These are phyloP conservation scores for Oncopodura yosiiana DNA, from an alignment of 1,140 invertebrate genomes.

Conservation along the genomic window DNA sequence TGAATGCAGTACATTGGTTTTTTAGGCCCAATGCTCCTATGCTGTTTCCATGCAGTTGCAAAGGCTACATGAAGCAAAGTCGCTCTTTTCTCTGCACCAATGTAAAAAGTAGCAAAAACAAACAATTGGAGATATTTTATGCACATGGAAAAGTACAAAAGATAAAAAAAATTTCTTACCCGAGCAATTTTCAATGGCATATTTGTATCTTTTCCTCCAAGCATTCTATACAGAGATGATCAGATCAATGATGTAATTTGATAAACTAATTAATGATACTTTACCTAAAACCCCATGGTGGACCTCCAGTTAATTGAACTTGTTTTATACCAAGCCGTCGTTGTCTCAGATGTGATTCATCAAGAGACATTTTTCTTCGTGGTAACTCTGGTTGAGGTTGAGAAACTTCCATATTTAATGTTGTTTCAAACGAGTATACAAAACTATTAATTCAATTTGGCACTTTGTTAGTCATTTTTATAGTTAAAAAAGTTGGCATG, in stretches of 20 bases:
- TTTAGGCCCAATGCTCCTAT: neutral
- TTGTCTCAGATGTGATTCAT: no score
- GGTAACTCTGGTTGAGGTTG: no score
- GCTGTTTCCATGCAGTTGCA: neutral
- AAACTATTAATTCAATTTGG: no score
- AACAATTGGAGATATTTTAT: slow-evolving; percentile 1
- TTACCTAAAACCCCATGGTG: slow-evolving; percentile 82
- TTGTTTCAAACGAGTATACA: no score
- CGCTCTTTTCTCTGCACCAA: neutral
- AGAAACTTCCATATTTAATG: no score
- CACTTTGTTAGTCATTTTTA: no score
- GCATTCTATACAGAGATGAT: no score
- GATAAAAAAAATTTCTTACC: slow-evolving; percentile 49
- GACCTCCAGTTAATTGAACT: slow-evolving; percentile 64
- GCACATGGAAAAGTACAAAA: slow-evolving; percentile 1
- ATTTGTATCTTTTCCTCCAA: slow-evolving; percentile 62
- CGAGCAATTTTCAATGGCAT: slow-evolving; percentile 64
- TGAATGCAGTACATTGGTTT: neutral
- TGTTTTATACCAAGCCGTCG: no score
- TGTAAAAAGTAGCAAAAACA: neutral
- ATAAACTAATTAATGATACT: neutral
- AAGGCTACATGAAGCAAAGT: neutral
- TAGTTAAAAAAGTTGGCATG: no score
- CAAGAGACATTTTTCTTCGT: slow-evolving; percentile 48
- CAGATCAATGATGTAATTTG: neutral